Evolutionary conservation across 2,797 vertebrate genomes (phyloP), one percentile per base, ranked within the genome.

Genomic region (Tenualosa ilisha): DNA sequence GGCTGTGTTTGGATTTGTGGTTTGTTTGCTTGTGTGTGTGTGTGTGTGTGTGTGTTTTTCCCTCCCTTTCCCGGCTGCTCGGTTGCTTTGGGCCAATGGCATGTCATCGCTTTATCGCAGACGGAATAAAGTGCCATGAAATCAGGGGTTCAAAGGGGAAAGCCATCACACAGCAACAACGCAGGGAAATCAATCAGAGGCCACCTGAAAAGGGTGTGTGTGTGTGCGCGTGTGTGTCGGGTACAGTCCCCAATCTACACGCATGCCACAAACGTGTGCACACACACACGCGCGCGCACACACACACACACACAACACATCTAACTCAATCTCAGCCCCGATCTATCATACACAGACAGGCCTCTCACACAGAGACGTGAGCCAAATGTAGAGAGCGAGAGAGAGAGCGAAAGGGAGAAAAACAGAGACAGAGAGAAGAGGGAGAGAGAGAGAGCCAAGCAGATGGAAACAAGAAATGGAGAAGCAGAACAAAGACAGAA

Each of bases 401-500:
- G 81, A 24, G 51, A 87, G 20, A 51, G 51, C 24, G 54, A 83
- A 26, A 82, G 75, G 87, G 85, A 86, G 37, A 6, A 6, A 37
- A 22, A 75, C 6, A 75, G 0, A 43, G 13, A 75, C 8, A 75
- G 37, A 75, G 15, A 75, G 68, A 75, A 8, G 24, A 68, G 24
- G 15, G 65, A 15, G 65, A 65, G n/a, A 26, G 24, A 65, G 63
- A 65, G 24, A 65, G 17, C 3, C 17, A 53, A 15, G 51, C 51
- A 53, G 59, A 63, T 63, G n/a, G n/a, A 63, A 11, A 31, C 11
- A 6, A 65, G n/a, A 11, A 31, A 65, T 8, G n/a, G 63, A 65
- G 63, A 65, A 31, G 26, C 17, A 56, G 54, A 56, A 5, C 54
- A 56, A 56, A 56, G 54, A 56, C 0, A 72, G 65, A 3, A 72